Evolutionary conservation across 1,140 invertebrate species (phyloP), one percentile per base, ranked within the genome.

Genomic region (Hypothenemus hampei): DNA sequence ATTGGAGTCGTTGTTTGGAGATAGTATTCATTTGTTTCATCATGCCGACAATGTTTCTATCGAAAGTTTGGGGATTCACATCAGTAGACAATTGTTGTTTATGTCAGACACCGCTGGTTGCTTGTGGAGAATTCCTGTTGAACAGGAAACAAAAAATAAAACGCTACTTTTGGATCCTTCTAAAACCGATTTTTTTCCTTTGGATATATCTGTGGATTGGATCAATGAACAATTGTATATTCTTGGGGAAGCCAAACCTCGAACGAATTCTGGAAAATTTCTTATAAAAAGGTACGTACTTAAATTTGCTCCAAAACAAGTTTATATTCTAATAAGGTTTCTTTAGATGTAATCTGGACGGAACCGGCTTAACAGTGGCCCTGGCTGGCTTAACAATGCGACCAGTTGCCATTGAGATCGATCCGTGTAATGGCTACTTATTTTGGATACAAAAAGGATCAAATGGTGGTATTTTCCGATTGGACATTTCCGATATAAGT

Each of bases 371-470:
- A 35, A 80, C 80, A 4, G 77, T 85, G 0, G 82, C 87, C 8
- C 71, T 87, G 47, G 78, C 80, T 15, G 81, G 82, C 0, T 77
- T 92, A 19, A 69, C 77, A 16, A 77, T 76, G 0, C 76, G 79
- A 63, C 84, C 90, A 0, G 75, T 79, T 37, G 86, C 90, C 64
- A 80, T 96, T 53, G 84, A 93, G 71, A 85, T 94, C 0, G 93
- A 97, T 77, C 89, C 93, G 18, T 86, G 89, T 58, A 96, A 95
- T 71, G 93, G 92, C 2, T 91, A 87, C 70, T 70, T 96, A 2
- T 96, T 92, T 71, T 93, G 89, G 85, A 79, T 82, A 3, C 65
- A 79, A 5, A 69, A 77, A 43, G 79, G 78, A 1, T 56, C 68
- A 2, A 68, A 71, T 16, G 81, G 79, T 6, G 88, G 88, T 1